phyloP scores from a whole-genome alignment of 2,113 vertebrate genomes.

The Panthera tigris region DNA sequence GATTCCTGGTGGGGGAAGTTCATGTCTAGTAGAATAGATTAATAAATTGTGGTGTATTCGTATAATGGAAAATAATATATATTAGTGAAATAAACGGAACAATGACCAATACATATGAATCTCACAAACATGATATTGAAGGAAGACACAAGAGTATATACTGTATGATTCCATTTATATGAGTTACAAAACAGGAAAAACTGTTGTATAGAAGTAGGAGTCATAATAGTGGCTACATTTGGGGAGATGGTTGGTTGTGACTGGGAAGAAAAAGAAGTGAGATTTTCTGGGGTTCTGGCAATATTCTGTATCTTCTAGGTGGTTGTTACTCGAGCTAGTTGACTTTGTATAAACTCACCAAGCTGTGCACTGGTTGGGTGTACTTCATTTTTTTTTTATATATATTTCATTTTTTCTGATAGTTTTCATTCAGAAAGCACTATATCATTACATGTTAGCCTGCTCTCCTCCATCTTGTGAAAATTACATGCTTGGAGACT shows the following conservation, averaged over 20 bases:
- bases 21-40: background rate
- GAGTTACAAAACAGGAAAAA: slow-evolving; percentile 5
- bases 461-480: background rate
- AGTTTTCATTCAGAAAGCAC: background rate
- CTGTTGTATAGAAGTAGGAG: background rate
- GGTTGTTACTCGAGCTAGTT: background rate
- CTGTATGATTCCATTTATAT: background rate
- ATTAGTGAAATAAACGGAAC: background rate
- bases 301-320: background rate
- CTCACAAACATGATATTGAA: slow-evolving; percentile 1
- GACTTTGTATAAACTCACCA: background rate
- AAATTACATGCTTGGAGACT: background rate
- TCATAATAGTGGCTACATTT: background rate
- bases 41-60: background rate
- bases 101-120: background rate
- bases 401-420: background rate
- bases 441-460: background rate
- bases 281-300: background rate
- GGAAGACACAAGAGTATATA: background rate
- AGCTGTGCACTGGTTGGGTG: background rate
- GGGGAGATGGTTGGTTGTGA: background rate
- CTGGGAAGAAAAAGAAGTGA: background rate
- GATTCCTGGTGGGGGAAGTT: background rate
- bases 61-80: background rate
- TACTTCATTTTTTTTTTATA: background rate